Evolutionary conservation across 1,140 invertebrate species (phyloP), one percentile per base, ranked within the genome.

Genomic region (Parasteatoda tepidariorum): DNA sequence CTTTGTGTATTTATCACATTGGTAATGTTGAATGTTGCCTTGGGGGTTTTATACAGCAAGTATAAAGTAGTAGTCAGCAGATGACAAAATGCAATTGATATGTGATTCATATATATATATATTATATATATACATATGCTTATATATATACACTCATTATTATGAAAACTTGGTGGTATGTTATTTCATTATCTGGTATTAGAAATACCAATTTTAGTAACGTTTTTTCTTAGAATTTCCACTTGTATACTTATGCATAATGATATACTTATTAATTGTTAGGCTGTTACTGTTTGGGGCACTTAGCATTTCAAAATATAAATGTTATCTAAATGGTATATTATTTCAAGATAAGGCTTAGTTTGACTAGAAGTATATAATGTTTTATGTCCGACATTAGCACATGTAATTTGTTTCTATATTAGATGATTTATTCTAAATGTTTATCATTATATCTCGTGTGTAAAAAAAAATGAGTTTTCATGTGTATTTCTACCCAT

Each of bases 31-130:
- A 30, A 73, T 73, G 59, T 83, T 74, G 81, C 81, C 81, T 83
- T 83, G 70, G 81, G n/a, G 61, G 54, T 83, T 83, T 83, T 83
- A 83, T 83, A 83, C 81, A 55, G 41, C 41, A 24, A 74, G 79
- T 82, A 67, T 48, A 82, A 71, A 82, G 31, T 71, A 82, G 34
- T 67, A 66, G 30, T 59, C 75, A 31, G 26, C 22, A 30, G 28
- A 78, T 55, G 34, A 76, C 54, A 62, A 62, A 64, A 76, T 76
- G 26, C 33, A 76, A 57, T 76, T 76, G 34, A 79, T 79, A 79
- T 79, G 76, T 79, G 76, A 79, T 79, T 79, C 62, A 79, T 68
- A 54, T 67, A 54, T 67, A 67, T 48, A 66, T 66, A 78, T 48
- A 66, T 54, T 73, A 73, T 41, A 67, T 78, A 54, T 78, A 28